Conservation (phyloP, 1,140 invertebrate species). For the Cydia strobilella region DNA sequence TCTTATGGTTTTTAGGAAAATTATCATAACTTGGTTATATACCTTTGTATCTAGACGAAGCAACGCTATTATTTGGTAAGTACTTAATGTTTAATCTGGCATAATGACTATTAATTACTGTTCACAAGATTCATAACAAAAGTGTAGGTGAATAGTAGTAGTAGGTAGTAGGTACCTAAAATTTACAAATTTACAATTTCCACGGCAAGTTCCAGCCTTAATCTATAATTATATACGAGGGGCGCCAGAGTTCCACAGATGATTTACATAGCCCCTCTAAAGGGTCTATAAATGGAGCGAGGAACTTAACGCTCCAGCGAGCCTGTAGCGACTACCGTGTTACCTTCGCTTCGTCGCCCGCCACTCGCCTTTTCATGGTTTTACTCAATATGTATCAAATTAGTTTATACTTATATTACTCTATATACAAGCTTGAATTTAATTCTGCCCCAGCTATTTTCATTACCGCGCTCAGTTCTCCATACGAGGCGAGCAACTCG, state of each 20-base stretch:
- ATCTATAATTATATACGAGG: slow-evolving; percentile 23
- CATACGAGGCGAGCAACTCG: slow-evolving; percentile 3
- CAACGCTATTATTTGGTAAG: too few relatives aligned
- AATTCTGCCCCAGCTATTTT: slow-evolving; percentile 19
- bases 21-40: too few relatives aligned
- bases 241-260: slow-evolving; percentile 31
- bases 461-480: slow-evolving; percentile 5
- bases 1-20: too few relatives aligned
- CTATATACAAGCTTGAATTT: slow-evolving; percentile 1
- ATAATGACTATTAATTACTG: too few relatives aligned
- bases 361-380: slow-evolving; percentile 46
- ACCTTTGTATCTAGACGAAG: too few relatives aligned
- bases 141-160: too few relatives aligned
- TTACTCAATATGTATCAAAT: slow-evolving; percentile 30
- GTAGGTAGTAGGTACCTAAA: background rate
- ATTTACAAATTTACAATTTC: background rate
- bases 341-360: slow-evolving; percentile 57
- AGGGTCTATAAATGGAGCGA: slow-evolving; percentile 58
- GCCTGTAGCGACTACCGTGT: slow-evolving; percentile 46
- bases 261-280: slow-evolving; percentile 40
- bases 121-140: too few relatives aligned
- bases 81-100: too few relatives aligned
- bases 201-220: background rate
- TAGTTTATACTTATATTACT: slow-evolving; percentile 18
- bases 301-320: slow-evolving; percentile 52